Base-by-base conservation (phyloP, 1,140 invertebrate species). In the Ganaspis sp. region DNA sequence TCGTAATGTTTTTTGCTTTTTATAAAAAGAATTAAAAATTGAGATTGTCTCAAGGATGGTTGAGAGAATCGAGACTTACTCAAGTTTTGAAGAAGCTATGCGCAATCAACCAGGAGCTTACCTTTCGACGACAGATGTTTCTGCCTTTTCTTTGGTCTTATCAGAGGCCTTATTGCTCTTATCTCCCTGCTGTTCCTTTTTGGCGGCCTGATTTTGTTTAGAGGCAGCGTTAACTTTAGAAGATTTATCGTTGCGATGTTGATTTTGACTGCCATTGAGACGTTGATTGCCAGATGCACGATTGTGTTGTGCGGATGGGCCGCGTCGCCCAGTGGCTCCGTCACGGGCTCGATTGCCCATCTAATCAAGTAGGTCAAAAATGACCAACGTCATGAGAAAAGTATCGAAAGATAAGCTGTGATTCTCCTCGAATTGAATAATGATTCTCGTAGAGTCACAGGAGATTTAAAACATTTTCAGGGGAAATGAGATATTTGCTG, bases 231-330 rank as follows among this genome's bases (percentile, higher is more conserved):
- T 91, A 87, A 88, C 81, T 91, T 91, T 91, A 90, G 90, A 91
- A 90, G 90, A 89, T 88, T 91, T 91, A 90, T 91, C 90, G 89
- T 88, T 91, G 89, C 90, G 90, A 89, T 90, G 88, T 82, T 91
- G 89, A 87, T 83, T 91, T 91, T 91, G 90, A 88, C 89, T 91
- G 89, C 90, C 90, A 86, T 91, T 90, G 87, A 88, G 89, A 90
- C 90, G 90, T 87, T 91, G 90, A 85, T 87, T 90, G 87, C 89
- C 90, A 85, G 89, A 90, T 82, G 87, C 85, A 90, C 89, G 90
- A 90, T 88, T 90, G 86, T 89, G 88, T 89, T 88, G 88, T 87
- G 86, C 82, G 82, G 88, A 88, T 85, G 85, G 90, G 88, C 89
- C 89, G 85, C 90, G 90, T 88, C 90, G 89, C 84, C 90, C 89